phyloP scores from a whole-genome alignment of 2,113 vertebrate species.

The Ctenodactylus gundi region DNA sequence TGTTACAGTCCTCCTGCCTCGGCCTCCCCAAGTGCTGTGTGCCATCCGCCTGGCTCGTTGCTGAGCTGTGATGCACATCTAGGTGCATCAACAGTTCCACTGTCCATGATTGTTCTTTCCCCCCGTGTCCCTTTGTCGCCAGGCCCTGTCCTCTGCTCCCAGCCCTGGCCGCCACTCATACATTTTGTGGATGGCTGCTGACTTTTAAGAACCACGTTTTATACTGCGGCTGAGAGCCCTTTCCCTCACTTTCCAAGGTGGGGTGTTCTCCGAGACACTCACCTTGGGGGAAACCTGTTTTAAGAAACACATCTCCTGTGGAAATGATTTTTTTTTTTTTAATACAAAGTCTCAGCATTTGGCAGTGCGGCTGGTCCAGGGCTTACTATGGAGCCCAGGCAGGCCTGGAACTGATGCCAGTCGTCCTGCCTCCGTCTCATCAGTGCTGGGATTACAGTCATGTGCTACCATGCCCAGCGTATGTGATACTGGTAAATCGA shows the following conservation, averaged over 20 bases:
- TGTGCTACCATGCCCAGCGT: no score
- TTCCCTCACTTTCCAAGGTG: neutral
- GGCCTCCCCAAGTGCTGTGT: neutral
- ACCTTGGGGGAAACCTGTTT: neutral
- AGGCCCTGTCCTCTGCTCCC: no score
- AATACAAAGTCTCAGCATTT: no score
- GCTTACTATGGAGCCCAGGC: neutral
- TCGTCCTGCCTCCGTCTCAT: no score
- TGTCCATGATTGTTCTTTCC: no score
- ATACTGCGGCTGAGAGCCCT: accelerated
- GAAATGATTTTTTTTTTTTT: no score
- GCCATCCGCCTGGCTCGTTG: neutral
- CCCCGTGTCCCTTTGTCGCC: neutral
- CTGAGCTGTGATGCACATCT: neutral
- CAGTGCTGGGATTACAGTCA: no score
- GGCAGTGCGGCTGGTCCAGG: neutral
- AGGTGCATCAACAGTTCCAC: neutral
- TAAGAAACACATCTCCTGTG: neutral
- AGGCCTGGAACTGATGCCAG: no score
- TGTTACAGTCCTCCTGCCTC: neutral
- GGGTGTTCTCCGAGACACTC: neutral
- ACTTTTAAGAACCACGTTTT: no score
- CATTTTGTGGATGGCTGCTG: neutral
- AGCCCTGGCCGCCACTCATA: neutral
- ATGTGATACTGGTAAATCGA: no score